Percentiles rank a stretch among this genome's conserved stretches.
phyloP scores from a whole-genome alignment of 2,797 vertebrate genomes.

The Sarcophilus harrisii region DNA sequence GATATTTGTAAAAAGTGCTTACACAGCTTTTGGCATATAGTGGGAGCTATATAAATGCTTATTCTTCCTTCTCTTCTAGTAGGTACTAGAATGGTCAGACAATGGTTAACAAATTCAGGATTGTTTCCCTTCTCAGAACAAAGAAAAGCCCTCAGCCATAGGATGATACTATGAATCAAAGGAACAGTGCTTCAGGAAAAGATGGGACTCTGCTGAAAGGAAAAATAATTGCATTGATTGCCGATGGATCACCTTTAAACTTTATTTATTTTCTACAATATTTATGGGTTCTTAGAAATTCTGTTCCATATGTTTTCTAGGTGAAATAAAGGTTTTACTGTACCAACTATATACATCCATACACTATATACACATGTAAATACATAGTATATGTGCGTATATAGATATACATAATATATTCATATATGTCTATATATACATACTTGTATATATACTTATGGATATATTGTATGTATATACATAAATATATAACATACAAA shows the following conservation, averaged over 20 bases:
- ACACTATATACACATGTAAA: neutral
- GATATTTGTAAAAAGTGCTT: neutral
- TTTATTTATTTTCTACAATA: neutral
- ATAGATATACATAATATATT: no score
- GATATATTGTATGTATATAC: no score
- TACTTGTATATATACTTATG: no score
- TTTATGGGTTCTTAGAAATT: neutral
- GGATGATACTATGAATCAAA: neutral
- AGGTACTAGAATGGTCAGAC: neutral
- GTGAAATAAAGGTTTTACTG: neutral
- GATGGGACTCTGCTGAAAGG: neutral
- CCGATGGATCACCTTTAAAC: neutral
- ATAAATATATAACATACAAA: no score
- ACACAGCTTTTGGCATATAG: neutral
- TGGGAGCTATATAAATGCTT: neutral
- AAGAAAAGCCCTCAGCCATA: neutral
- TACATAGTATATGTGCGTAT: no score
- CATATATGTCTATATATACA: no score
- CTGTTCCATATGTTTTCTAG: neutral
- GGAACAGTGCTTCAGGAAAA: neutral
- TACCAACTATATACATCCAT: neutral
- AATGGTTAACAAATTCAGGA: neutral
- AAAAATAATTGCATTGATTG: neutral
- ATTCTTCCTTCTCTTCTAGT: neutral
- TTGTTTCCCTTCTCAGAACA: neutral